Percentiles rank a stretch among this genome's conserved stretches.
These are phyloP conservation scores for Danio aesculapii DNA, from an alignment of 2,797 vertebrate genomes.

Conservation along the genomic window DNA sequence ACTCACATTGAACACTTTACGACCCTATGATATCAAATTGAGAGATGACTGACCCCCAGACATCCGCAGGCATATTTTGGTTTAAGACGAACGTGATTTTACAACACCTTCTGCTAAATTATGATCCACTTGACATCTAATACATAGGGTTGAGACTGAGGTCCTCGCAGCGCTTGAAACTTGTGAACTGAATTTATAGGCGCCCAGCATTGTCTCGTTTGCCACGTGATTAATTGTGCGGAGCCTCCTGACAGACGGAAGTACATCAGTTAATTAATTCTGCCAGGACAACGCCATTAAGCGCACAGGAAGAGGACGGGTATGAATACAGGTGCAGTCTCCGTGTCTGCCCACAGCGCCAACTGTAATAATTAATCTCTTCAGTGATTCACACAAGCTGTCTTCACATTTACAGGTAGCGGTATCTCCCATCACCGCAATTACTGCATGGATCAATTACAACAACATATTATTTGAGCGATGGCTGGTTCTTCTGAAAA, in stretches of 20 bases:
- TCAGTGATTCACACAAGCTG: slow-evolving; percentile 55
- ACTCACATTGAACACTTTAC: slow-evolving; percentile 52
- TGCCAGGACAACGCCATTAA: slow-evolving; percentile 60
- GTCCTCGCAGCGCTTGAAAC: slow-evolving; percentile 61
- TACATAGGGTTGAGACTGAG: slow-evolving; percentile 63
- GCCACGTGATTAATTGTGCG: slow-evolving; percentile 62
- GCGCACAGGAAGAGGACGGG: slow-evolving; percentile 52
- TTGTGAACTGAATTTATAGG: slow-evolving; percentile 66
- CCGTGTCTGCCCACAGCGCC: slow-evolving; percentile 49
- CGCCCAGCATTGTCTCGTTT: slow-evolving; percentile 61
- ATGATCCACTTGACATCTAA: slow-evolving; percentile 65
- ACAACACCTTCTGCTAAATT: slow-evolving; percentile 64
- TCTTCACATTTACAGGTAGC: slow-evolving; percentile 53
- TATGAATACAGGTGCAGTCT: slow-evolving; percentile 49
- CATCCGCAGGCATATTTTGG: slow-evolving; percentile 52
- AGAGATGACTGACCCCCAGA: slow-evolving; percentile 53
- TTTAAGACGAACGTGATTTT: slow-evolving; percentile 61
- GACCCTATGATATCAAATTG: slow-evolving; percentile 38
- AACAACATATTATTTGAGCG: slow-evolving; percentile 37
- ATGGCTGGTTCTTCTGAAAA: slow-evolving; percentile 20
- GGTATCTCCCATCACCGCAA: slow-evolving; percentile 46
- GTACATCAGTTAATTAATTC: slow-evolving; percentile 70
- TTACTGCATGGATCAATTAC: slow-evolving; percentile 52
- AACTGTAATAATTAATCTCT: slow-evolving; percentile 58
- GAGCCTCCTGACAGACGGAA: slow-evolving; percentile 58